phyloP scores from a whole-genome alignment of 2,888 invertebrate species.

The Meloe dianella region DNA sequence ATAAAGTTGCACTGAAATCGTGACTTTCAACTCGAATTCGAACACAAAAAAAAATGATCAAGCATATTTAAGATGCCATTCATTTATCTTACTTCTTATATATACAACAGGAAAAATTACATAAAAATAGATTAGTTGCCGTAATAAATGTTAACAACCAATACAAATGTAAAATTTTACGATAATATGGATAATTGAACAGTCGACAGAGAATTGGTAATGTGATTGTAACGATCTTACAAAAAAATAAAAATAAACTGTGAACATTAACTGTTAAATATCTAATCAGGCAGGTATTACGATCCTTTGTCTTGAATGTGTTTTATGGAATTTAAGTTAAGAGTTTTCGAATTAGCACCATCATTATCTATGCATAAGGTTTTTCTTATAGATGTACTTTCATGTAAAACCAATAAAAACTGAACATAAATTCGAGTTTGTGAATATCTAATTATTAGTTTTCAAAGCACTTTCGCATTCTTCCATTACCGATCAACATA shows the following conservation, averaged over 20 bases:
- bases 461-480: background rate
- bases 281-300: background rate
- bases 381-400: background rate
- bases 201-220: background rate
- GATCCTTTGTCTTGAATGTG: conserved; percentile 2
- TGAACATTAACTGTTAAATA: background rate
- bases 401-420: background rate
- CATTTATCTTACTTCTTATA: conserved; percentile 1
- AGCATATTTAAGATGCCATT: conserved; percentile 7
- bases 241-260: background rate
- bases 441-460: background rate
- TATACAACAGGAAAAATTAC: background rate
- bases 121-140: background rate
- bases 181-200: background rate
- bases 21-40: conserved; percentile 11
- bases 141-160: background rate
- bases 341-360: background rate
- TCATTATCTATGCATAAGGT: conserved; percentile 1
- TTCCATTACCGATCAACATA: background rate
- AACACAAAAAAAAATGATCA: conserved; percentile 4
- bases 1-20: conserved; percentile 9
- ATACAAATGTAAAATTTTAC: conserved; percentile 1
- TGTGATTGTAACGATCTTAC: background rate
- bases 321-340: background rate
- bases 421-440: background rate